Evolutionary conservation across 2,797 vertebrate species (phyloP).

Genomic region (Falco naumanni): DNA sequence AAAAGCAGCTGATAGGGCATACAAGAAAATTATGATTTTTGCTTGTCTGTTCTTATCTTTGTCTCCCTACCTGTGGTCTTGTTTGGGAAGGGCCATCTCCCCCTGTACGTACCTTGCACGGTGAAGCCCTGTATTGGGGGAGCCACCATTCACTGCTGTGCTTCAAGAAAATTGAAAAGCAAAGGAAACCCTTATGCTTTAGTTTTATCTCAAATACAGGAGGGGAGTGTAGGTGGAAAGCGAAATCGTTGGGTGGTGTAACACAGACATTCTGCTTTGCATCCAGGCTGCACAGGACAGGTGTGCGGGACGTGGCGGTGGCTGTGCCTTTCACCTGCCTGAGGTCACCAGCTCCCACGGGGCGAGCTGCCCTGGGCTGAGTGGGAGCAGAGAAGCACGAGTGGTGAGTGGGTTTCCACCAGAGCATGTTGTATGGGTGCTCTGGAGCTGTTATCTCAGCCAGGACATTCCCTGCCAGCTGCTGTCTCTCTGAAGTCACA

Average conservation of each 20-base stretch:
- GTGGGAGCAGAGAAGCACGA: background rate
- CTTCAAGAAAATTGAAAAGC: background rate
- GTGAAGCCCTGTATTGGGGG: background rate
- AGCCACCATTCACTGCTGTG: background rate
- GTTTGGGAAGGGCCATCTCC: background rate
- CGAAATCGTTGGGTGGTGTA: accelerated
- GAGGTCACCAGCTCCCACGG: accelerated
- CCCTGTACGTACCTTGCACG: accelerated
- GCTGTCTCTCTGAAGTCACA: background rate
- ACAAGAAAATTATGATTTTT: background rate
- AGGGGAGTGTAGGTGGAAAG: background rate
- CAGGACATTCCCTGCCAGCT: background rate
- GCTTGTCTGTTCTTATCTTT: background rate
- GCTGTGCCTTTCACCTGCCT: background rate
- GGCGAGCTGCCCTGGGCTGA: accelerated
- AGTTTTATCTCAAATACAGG: background rate
- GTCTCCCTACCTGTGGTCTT: background rate
- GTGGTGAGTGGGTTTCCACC: accelerated
- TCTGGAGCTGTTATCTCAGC: background rate
- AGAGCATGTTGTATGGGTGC: accelerated
- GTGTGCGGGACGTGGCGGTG: background rate
- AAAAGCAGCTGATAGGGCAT: no score
- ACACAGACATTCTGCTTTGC: background rate
- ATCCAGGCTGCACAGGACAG: background rate
- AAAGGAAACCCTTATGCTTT: no score